Conservation (phyloP, 2,888 invertebrate genomes). For the Callyntrura guangdongensis region DNA sequence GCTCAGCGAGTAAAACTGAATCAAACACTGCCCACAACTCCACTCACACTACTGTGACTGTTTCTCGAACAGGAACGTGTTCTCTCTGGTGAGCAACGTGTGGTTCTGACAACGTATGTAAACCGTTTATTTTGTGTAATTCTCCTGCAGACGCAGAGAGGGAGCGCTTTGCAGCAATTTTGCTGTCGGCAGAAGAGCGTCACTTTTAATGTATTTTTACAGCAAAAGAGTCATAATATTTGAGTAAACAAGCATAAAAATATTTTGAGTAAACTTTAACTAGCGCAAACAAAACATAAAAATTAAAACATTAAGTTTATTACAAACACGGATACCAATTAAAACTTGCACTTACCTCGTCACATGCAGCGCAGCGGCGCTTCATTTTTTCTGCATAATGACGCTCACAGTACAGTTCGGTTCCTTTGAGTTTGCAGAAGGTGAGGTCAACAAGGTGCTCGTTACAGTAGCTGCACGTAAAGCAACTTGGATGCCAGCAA, state of each 20-base stretch:
- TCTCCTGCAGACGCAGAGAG: background rate
- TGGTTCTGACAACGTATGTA: background rate
- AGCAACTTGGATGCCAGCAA: constrained; percentile 97
- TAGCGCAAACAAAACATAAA: background rate
- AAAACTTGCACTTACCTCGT: constrained; percentile 94
- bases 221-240: background rate
- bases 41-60: background rate
- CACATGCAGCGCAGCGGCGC: constrained; percentile 98
- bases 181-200: background rate
- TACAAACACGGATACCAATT: no score
- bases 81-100: background rate
- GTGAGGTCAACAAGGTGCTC: constrained; percentile 98
- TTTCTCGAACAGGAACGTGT: constrained; percentile 23
- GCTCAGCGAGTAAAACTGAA: background rate
- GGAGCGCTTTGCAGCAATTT: background rate
- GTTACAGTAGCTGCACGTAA: constrained; percentile 94
- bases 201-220: background rate
- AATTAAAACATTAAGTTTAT: background rate
- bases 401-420: constrained; percentile 94
- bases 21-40: no score
- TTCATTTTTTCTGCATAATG: constrained; percentile 99
- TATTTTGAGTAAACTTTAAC: no score
- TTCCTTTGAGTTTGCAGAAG: constrained; percentile 61
- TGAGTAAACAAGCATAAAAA: no score
- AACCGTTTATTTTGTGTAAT: background rate